Evolutionary conservation across 2,797 vertebrate species (phyloP).

Genomic region (Artibeus jamaicensis): DNA sequence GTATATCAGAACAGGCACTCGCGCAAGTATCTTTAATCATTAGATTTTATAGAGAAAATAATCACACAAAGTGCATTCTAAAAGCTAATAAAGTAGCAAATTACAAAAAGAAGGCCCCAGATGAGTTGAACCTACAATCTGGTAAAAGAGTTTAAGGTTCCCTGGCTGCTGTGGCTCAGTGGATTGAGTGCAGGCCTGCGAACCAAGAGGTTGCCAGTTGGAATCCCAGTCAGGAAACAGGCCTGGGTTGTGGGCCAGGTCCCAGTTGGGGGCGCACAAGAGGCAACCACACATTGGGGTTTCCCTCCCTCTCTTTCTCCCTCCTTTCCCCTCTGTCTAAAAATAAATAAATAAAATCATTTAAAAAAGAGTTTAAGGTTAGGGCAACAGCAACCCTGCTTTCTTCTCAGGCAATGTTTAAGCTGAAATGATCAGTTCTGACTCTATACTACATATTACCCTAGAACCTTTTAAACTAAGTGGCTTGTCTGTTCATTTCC

Average conservation of each 20-base stretch:
- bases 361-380: neutral
- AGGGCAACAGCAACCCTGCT: neutral
- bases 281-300: no score
- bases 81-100: slow-evolving; percentile 33
- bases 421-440: neutral
- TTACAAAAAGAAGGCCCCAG: neutral
- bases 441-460: no score
- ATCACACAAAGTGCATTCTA: slow-evolving; percentile 14
- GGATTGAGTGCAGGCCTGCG: no score
- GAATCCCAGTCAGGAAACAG: no score
- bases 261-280: no score
- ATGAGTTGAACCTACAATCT: neutral
- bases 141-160: neutral
- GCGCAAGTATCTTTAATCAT: slow-evolving; percentile 59
- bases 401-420: neutral
- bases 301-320: no score
- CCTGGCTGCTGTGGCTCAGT: no score
- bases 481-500: neutral
- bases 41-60: slow-evolving; percentile 59
- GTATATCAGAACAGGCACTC: slow-evolving; percentile 43
- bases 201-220: no score
- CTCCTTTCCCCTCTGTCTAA: no score
- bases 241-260: no score
- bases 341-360: no score
- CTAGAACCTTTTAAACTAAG: neutral